Conservation (phyloP, 2,888 invertebrate species). For the Flexamia atlantica region DNA sequence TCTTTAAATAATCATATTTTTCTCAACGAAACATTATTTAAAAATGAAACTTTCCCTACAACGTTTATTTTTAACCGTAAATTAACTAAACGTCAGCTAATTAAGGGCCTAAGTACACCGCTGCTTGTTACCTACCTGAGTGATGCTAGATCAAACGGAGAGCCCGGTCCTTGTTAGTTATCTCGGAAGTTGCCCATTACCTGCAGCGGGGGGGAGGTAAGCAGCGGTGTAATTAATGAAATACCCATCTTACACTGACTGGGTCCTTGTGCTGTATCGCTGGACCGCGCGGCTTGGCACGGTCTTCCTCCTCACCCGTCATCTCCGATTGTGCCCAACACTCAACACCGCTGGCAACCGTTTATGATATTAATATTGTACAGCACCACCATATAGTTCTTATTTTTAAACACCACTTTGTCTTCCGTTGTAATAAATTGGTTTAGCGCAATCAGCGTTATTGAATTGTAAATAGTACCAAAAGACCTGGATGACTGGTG, state of each 20-base stretch:
- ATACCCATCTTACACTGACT: background rate
- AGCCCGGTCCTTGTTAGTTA: background rate
- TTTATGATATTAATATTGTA: too few relatives aligned
- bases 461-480: too few relatives aligned
- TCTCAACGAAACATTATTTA: too few relatives aligned
- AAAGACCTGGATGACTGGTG: too few relatives aligned
- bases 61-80: background rate
- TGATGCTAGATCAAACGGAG: background rate
- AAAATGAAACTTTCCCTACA: too few relatives aligned
- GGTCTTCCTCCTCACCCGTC: background rate
- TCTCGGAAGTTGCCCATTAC: background rate
- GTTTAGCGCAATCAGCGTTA: too few relatives aligned
- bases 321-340: background rate
- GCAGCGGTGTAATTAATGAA: background rate
- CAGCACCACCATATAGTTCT: too few relatives aligned
- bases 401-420: background rate
- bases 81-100: background rate
- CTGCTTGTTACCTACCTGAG: background rate
- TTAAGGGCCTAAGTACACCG: background rate
- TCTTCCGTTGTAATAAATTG: too few relatives aligned
- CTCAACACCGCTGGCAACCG: too few relatives aligned
- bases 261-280: background rate
- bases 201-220: background rate
- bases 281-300: background rate
- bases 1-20: too few relatives aligned